Evolutionary conservation across 2,888 invertebrate species (phyloP), one percentile per base, ranked within the genome.

Genomic region (Tolmerus cingulatus): DNA sequence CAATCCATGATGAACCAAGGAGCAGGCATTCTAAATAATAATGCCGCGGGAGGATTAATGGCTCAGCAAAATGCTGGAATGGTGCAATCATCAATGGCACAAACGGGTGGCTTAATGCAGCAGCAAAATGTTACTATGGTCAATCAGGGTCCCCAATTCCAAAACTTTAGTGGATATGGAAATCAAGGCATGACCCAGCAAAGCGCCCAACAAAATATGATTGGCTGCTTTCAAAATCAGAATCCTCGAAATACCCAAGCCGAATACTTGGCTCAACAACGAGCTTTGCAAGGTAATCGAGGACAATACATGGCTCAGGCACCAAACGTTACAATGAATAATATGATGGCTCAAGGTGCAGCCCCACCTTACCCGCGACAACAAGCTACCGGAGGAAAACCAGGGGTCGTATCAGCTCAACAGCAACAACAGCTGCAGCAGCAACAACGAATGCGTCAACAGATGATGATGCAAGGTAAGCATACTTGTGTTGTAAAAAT

Each of bases 241-340:
- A 92, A 88, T 3, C 92, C 92, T 87, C 91, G 93, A 37, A 91
- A 90, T 88, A 92, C 91, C 88, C 91, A 92, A 40, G 90, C 90
- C 5, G 93, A 93, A 82, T 92, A 92, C 87, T 90, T 93, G 89
- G 91, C 90, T 0, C 91, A 90, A 30, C 91, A 91, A 74, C 90
- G 91, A 1, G 90, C 90, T 2, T 89, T 89, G n/a, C 90, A 91
- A 78, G 91, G 91, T 12, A 92, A 91, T 90, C 91, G 93, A 2
- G 91, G 91, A 0, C 92, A 93, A 87, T 93, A 92, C 86, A 92
- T 93, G 91, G 92, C 91, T 91, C 94, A 96, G 93, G 96, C 97
- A 3, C 97, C 97, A 1, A 97, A 97, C 91, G 97, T 97, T 1
- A 97, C 97, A 0, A 97, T 97, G 97, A 96, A 95, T 86, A 93